These are phyloP conservation scores for Lumbricus terrestris DNA, from an alignment of 2,888 invertebrate species.

Conservation along the genomic window DNA sequence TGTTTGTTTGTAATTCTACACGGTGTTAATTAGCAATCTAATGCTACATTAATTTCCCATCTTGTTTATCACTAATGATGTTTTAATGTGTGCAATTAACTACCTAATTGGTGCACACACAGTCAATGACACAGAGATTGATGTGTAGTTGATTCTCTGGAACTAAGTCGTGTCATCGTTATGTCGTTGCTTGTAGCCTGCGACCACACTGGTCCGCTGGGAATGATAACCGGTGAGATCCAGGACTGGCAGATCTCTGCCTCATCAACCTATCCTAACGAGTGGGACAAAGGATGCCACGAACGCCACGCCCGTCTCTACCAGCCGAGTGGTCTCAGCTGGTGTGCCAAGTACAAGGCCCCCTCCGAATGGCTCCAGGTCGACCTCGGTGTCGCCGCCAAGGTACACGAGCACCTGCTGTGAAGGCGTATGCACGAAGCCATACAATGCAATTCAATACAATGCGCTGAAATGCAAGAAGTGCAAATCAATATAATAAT, in stretches of 20 bases:
- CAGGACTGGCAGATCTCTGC: slow-evolving; percentile 64
- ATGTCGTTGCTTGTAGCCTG: slow-evolving; percentile 30
- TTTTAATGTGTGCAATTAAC: neutral
- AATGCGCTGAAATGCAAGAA: neutral
- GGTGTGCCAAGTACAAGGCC: slow-evolving; percentile 63
- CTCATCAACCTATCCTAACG: slow-evolving; percentile 59
- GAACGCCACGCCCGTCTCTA: slow-evolving; percentile 62
- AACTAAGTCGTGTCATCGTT: no score
- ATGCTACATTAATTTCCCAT: neutral
- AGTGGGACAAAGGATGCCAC: slow-evolving; percentile 60
- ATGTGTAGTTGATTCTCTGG: neutral
- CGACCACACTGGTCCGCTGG: slow-evolving; percentile 48
- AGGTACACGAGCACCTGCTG: slow-evolving; percentile 50
- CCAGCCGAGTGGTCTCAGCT: slow-evolving; percentile 60
- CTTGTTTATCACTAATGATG: neutral
- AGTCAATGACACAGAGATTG: neutral
- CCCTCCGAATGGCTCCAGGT: slow-evolving; percentile 63
- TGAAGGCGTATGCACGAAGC: no score
- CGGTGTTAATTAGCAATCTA: neutral
- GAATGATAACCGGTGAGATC: slow-evolving; percentile 62
- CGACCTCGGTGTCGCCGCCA: slow-evolving; percentile 62
- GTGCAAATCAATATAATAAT: neutral
- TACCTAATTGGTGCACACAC: neutral
- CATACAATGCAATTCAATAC: neutral
- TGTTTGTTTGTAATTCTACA: neutral